Evolutionary conservation across 2,888 invertebrate species (phyloP), one percentile per base, ranked within the genome.

Genomic region (Synergus itoensis): DNA sequence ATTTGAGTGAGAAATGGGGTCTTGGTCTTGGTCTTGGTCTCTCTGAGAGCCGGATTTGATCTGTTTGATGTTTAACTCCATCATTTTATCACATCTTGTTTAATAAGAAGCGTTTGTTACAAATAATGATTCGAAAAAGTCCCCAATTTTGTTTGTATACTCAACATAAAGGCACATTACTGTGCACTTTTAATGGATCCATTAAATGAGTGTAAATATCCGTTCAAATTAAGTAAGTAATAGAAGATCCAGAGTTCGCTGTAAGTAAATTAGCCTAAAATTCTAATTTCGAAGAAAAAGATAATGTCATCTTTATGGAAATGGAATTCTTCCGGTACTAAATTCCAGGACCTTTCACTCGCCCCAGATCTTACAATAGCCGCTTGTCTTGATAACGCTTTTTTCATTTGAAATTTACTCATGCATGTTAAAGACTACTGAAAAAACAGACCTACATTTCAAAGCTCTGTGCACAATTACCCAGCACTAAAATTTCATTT

Each of bases 321-420:
- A 73, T 53, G 12, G 1, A 73, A 73, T n/a, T 53, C 53, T 73
- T 53, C 53, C n/a, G 53, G 36, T 53, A n/a, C 11, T 11, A 53
- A 53, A 73, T 73, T 73, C 53, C 53, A 73, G 73, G n/a, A 53
- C 53, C 53, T 73, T 73, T 73, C 73, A 53, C 73, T 73, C 48
- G 73, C n/a, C 28, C 73, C 53, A 73, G 73, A 40, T 73, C n/a
- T 36, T 53, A 73, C 36, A 53, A 53, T 48, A 53, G 48, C 53
- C 36, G 40, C 36, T 28, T n/a, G 28, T 8, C 5, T 36, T 53
- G 53, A 73, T 73, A 69, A 69, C 14, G 40, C 14, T 36, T 53
- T 40, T 73, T 53, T 53, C n/a, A 53, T 73, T n/a, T 40, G 36
- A 73, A 18, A 53, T n/a, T 28, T 69, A 36, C 48, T 45, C 28